Evolutionary conservation across 2,888 invertebrate genomes (phyloP), one percentile per base, ranked within the genome.

Genomic region (Mimas tiliae): DNA sequence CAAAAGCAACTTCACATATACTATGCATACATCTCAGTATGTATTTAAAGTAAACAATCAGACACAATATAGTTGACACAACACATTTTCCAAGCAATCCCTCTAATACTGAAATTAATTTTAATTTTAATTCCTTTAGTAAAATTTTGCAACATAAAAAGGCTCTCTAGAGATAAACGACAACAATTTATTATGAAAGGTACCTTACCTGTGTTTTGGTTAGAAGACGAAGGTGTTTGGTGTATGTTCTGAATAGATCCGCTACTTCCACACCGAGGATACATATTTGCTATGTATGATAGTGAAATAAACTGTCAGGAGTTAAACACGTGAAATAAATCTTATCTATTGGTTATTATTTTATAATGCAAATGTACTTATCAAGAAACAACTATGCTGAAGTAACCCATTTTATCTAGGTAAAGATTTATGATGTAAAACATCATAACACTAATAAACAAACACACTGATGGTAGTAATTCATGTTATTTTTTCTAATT

Each of bases 181-280:
- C 0, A 7, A 7, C 2, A 9, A 38, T 14, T 19, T 45, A 45
- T 1, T 21, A 9, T 9, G 8, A 38, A 48, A 53, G 11, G n/a
- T 63, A 66, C 97, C 97, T 27, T 63, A 66, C 97, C 97, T 82
- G 97, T 95, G 84, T 97, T 97, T 79, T 97, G 97, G 72, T 97
- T 96, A 1, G 97, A 97, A 21, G 97, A 96, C 45, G 96, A 96
- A 55, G 97, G 95, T 11, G 97, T 96, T 81, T 96, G 96, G 68
- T 96, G 95, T 34, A 96, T 92, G 73, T 93, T 96, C 80, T 96
- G 96, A 65, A 96, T 95, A 63, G 97, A 97, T 64, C 96, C 96
- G 72, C 96, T 96, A 82, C 97, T 97, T 77, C 96, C 96, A 84
- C 96, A 96, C 62, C 96, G 94, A 38, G 96, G 95, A 85, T 96